Evolutionary conservation across 2,113 vertebrate species (phyloP).

Genomic region (Indicator indicator): DNA sequence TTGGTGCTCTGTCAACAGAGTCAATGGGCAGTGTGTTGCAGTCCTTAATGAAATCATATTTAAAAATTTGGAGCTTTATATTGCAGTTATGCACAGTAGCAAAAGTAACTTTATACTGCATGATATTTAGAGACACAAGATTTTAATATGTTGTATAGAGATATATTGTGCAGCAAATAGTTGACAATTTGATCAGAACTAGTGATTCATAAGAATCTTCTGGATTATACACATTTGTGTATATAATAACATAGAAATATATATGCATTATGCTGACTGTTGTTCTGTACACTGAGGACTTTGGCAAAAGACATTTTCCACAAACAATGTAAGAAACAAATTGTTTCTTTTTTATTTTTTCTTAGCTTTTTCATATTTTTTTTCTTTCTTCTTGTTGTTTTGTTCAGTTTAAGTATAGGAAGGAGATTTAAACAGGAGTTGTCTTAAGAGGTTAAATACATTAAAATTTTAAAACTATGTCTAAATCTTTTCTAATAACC

Average conservation of each 20-base stretch:
- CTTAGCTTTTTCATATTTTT: neutral
- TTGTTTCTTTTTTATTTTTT: conserved; percentile 25
- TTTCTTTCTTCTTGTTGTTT: neutral
- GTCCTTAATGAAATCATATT: conserved; percentile 26
- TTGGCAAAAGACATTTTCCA: neutral
- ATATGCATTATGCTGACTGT: conserved; percentile 23
- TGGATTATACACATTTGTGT: neutral
- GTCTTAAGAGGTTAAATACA: neutral
- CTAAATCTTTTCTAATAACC: conserved; percentile 15
- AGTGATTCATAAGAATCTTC: neutral
- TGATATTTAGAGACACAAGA: neutral
- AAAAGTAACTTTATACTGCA: neutral
- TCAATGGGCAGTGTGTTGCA: neutral
- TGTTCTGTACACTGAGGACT: neutral
- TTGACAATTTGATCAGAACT: neutral
- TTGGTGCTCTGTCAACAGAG: neutral
- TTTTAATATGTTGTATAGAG: neutral
- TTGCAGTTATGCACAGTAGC: neutral
- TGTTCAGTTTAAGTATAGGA: conserved; percentile 37
- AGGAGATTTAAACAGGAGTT: conserved; percentile 49
- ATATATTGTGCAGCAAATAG: neutral
- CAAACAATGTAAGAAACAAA: conserved; percentile 39
- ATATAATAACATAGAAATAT: neutral
- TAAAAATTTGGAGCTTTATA: neutral
- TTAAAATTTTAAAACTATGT: conserved; percentile 47